These are phyloP conservation scores for Guaruba guarouba DNA, from an alignment of 2,113 vertebrate genomes.

Conservation along the genomic window DNA sequence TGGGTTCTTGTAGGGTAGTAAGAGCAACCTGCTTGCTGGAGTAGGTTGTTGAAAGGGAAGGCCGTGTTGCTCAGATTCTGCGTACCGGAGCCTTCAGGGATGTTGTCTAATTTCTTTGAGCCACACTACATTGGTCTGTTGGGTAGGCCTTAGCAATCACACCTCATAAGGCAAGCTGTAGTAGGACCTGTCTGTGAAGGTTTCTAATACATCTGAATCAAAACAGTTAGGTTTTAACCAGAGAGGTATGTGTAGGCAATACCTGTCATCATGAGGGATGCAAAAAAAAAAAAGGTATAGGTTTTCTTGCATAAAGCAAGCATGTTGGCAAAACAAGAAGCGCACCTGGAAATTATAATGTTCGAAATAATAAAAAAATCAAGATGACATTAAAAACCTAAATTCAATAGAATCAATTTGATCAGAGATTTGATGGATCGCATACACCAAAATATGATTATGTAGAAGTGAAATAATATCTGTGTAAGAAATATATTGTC, in stretches of 20 bases:
- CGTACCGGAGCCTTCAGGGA: neutral
- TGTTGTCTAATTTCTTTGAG: neutral
- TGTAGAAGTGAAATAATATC: neutral
- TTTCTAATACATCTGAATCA: neutral
- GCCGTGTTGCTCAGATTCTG: neutral
- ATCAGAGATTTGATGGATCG: slow-evolving; percentile 24
- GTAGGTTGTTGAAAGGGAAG: neutral
- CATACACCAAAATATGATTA: neutral
- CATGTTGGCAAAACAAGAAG: slow-evolving; percentile 29
- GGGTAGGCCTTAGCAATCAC: neutral
- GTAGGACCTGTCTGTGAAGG: neutral
- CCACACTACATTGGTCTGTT: neutral
- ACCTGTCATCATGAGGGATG: neutral
- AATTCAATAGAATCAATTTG: neutral
- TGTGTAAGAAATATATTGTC: neutral
- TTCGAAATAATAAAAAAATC: slow-evolving; percentile 37
- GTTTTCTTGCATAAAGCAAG: slow-evolving; percentile 43
- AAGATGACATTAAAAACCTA: neutral
- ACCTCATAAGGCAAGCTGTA: neutral
- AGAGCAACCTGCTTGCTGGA: neutral
- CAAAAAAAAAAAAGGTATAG: neutral
- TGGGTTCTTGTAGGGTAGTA: neutral
- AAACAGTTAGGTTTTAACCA: neutral
- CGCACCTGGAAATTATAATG: slow-evolving; percentile 31
- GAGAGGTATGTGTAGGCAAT: neutral